A percentile compares a stretch with the other conserved stretches of the same genome.
Conservation (phyloP, 2,797 vertebrate species). For the Fratercula arctica region DNA sequence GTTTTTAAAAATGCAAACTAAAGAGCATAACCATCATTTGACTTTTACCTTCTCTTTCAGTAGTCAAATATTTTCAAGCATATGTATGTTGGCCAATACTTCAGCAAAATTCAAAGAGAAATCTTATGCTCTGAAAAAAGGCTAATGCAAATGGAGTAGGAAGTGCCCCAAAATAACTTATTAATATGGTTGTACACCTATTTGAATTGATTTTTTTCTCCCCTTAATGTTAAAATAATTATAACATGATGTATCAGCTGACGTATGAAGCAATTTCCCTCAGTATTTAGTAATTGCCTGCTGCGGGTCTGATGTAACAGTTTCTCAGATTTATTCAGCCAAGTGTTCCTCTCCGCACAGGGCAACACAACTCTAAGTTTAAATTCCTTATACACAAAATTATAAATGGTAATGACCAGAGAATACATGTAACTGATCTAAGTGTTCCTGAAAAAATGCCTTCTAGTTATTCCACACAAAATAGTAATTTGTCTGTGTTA, state of each 20-base stretch:
- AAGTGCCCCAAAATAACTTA: not conserved
- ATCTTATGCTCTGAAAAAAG: not conserved
- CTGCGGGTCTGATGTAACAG: not conserved
- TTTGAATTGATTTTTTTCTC: not conserved
- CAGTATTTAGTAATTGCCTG: conserved; percentile 9
- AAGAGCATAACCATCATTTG: not conserved
- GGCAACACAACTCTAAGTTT: not conserved
- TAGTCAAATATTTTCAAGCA: not conserved
- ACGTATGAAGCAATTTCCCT: conserved; percentile 17
- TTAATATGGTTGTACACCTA: not conserved
- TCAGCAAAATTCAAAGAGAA: not conserved
- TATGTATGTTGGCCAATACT: not conserved
- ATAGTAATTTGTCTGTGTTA: not conserved
- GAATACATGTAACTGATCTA: not conserved
- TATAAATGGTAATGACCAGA: not conserved
- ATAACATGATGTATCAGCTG: not conserved
- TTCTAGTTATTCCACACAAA: conserved; percentile 1
- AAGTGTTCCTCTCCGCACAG: not conserved
- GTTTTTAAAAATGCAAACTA: not conserved
- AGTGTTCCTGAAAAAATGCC: not conserved
- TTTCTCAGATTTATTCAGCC: conserved; percentile 1
- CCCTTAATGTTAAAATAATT: conserved; percentile 13
- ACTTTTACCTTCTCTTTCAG: not conserved
- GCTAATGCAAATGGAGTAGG: not conserved
- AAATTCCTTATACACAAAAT: not conserved